Base-by-base conservation (phyloP, 2,888 invertebrate genomes). In the Yponomeuta plumbellus region DNA sequence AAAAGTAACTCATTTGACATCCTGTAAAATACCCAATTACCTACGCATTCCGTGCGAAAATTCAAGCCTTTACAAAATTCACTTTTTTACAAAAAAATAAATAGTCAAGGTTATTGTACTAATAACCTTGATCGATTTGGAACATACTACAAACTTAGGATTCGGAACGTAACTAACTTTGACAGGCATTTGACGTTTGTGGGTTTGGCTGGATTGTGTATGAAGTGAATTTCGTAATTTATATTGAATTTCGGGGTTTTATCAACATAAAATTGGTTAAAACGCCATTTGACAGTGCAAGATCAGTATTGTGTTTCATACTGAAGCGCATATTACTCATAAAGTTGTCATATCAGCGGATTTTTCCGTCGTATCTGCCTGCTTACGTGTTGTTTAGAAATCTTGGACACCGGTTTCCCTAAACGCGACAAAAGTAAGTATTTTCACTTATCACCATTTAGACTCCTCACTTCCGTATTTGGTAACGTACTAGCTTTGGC, bases 371-470 rank as follows among this genome's bases (percentile, higher is more conserved):
- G 11, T 22, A 59, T 59, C 21, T 21, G 4, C 22, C 23, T 59
- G 59, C 59, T 11, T 59, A 59, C 59, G 21, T 59, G 59, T 59
- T 52, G 21, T 22, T 59, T 22, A 59, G 23, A 59, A 59, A 23
- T 13, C 58, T 21, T 11, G 21, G 11, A 59, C 23, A 59, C 22
- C 59, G 59, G 59, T 59, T 22, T 22, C 23, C 13, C 23, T 22
- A 59, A 57, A 21, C 59, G 20, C 21, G 13, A 13, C 11, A 21
- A 59, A 59, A 23, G 59, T 59, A 59, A 11, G 59, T 59, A 21
- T 59, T 59, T 59, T 59, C 23, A 20, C 59, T 52, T 17, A 52
- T 52, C 17, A 52, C 44, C 5, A 52, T 52, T 52, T 17, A 52
- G 13, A 52, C 44, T 52, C 44, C 17, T 13, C 17, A 52, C 17